phyloP scores from a whole-genome alignment of 2,888 invertebrate genomes.

The Xestia c-nigrum region DNA sequence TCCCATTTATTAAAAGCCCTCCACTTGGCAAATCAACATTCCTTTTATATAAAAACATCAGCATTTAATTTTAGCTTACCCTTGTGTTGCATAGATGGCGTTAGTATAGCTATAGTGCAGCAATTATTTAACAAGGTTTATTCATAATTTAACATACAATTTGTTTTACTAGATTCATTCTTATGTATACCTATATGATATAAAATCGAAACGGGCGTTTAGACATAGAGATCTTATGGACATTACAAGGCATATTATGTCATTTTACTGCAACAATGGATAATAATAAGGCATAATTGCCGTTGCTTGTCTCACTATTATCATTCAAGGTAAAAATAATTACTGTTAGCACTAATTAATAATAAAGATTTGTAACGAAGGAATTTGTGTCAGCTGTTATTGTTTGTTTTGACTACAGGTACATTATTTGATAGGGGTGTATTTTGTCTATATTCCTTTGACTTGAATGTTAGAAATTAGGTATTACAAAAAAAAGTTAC shows the following conservation, averaged over 20 bases:
- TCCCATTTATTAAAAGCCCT: conserved; percentile 18
- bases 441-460: too few relatives aligned
- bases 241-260: neutral
- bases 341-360: neutral
- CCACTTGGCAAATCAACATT: conserved; percentile 12
- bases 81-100: conserved; percentile 50
- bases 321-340: conserved; percentile 1
- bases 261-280: conserved; percentile 28
- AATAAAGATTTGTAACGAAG: conserved; percentile 7
- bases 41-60: conserved; percentile 50
- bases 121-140: neutral
- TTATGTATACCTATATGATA: neutral
- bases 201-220: neutral
- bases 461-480: neutral
- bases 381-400: conserved; percentile 6
- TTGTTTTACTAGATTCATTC: neutral
- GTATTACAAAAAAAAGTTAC: too few relatives aligned
- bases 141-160: neutral
- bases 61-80: conserved; percentile 32
- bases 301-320: neutral
- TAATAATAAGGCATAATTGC: neutral
- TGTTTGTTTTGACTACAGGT: neutral
- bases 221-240: neutral
- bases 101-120: conserved; percentile 16
- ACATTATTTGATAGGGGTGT: neutral